Conservation (phyloP, 1,140 invertebrate genomes). For the Eumeta japonica region DNA sequence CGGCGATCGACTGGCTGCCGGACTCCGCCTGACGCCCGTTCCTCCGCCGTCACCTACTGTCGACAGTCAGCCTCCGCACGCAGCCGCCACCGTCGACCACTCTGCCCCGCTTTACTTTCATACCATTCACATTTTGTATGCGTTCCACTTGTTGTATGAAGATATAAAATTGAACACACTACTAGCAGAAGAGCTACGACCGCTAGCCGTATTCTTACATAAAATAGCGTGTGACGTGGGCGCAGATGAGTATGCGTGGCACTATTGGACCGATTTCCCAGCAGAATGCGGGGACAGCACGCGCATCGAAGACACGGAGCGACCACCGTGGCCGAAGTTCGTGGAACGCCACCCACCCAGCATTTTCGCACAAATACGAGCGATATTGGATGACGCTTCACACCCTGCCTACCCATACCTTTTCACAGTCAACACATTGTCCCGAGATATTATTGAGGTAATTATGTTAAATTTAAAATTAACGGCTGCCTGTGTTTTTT, state of each 20-base stretch:
- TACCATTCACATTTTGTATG: constrained; percentile 73
- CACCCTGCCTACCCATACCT: constrained; percentile 69
- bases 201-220: constrained; percentile 72
- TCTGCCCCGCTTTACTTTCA: constrained; percentile 72
- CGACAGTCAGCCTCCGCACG: constrained; percentile 43
- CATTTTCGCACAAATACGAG: constrained; percentile 69
- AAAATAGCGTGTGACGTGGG: constrained; percentile 78
- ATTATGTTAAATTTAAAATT: constrained; percentile 17
- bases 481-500: too few species aligned
- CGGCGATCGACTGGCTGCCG: constrained; percentile 26
- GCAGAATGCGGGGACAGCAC: constrained; percentile 50
- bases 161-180: constrained; percentile 82
- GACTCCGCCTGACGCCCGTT: constrained; percentile 30
- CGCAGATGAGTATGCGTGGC: constrained; percentile 69
- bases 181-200: constrained; percentile 65
- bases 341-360: constrained; percentile 65
- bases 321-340: constrained; percentile 63
- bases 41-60: neutral
- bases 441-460: constrained; percentile 72
- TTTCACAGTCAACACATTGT: constrained; percentile 67
- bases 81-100: constrained; percentile 42
- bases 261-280: constrained; percentile 88
- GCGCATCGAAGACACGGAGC: constrained; percentile 58
- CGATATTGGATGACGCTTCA: constrained; percentile 60
- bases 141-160: constrained; percentile 87